Evolutionary conservation across 1,140 invertebrate genomes (phyloP), one percentile per base, ranked within the genome.

Genomic region (Drosophila sechellia): DNA sequence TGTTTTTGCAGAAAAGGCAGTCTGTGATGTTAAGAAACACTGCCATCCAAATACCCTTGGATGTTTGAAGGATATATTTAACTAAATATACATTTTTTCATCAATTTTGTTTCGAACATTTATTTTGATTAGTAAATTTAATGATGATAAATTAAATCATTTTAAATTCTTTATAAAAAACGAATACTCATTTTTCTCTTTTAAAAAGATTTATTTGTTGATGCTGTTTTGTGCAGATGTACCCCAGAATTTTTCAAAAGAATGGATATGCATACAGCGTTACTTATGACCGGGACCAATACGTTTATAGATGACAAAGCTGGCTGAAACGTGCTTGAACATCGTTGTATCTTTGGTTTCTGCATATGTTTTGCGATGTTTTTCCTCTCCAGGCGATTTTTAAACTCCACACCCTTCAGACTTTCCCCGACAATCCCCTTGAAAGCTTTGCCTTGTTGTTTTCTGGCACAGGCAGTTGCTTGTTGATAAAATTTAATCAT

Each of bases 401-500:
- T 35, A 12, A 15, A 13, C 46, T 3, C 11, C 13, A 12, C 6
- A 15, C 31, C n/a, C 15, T 25, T 13, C 12, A 5, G 20, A 69
- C 20, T 34, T 22, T 22, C 13, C 31, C 34, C 5, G 13, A n/a
- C 3, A 15, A 15, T 20, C 17, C 31, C 27, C 12, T 5, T 17
- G 8, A 3, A 37, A 10, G 10, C 57, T 13, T 59, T 77, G 63
- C 68, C 55, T 85, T 76, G 76, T 72, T 79, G 74, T 53, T 69
- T 64, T 35, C 57, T 63, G 35, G 49, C 31, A 10, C 40, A 49
- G 61, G 40, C 42, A 48, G 55, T 68, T 45, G 79, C 69, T 75
- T 81, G 76, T 89, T 89, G 84, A 89, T 89, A 61, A 89, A 89
- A 89, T 89, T 89, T 89, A 89, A 89, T 89, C 84, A 89, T 89